Conservation (phyloP, 2,113 vertebrate genomes). For the Actinemys pallida region DNA sequence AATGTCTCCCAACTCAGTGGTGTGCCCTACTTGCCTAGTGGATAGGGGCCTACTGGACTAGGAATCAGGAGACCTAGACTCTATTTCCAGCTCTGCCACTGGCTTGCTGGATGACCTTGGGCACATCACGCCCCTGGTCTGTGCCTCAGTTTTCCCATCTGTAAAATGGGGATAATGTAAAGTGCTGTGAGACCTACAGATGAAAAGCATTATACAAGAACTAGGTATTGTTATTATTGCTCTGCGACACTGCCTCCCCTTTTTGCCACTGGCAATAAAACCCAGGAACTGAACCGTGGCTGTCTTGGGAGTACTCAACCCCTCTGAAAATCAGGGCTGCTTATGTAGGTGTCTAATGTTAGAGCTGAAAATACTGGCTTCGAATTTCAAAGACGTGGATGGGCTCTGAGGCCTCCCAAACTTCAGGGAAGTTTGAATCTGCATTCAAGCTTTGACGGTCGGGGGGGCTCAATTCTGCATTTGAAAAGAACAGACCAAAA, state of each 20-base stretch:
- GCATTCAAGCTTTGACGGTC: not conserved
- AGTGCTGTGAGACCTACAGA: not conserved
- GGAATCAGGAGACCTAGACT: not conserved
- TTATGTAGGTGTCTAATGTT: not conserved
- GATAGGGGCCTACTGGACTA: not conserved
- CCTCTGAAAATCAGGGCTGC: not conserved
- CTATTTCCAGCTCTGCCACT: not conserved
- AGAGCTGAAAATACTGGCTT: not conserved
- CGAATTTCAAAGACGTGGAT: not conserved
- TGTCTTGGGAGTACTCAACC: not conserved
- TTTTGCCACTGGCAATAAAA: not conserved
- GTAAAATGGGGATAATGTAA: not conserved
- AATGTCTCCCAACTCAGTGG: not conserved
- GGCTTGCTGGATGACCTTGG: not conserved
- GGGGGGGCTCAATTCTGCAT: not conserved
- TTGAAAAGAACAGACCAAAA: not conserved
- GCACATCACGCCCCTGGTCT: not conserved
- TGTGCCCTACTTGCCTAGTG: not conserved
- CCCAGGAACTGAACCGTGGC: not conserved
- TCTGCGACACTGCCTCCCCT: not conserved
- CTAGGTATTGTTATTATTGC: not conserved
- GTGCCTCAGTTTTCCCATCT: not conserved
- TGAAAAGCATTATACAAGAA: not conserved
- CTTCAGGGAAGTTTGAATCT: not conserved
- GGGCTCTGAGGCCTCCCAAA: not conserved